A percentile compares a stretch with the other conserved stretches of the same genome.
Evolutionary conservation across 2,888 invertebrate genomes (phyloP).

Genomic region (Cataglyphis cursor): DNA sequence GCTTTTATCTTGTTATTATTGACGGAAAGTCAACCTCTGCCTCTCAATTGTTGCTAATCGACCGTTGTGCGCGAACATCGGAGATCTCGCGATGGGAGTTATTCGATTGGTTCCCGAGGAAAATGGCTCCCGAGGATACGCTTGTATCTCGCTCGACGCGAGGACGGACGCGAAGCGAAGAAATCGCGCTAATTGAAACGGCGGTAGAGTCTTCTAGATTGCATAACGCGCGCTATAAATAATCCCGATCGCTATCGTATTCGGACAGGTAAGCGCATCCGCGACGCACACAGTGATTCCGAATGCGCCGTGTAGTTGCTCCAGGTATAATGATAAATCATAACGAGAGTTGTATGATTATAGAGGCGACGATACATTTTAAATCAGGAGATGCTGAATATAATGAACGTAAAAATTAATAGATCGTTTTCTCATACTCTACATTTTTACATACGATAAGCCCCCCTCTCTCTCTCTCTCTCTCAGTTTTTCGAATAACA

Average conservation of each 20-base stretch:
- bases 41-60: slow-evolving; percentile 79
- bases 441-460: neutral
- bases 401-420: neutral
- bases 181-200: slow-evolving; percentile 46
- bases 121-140: slow-evolving; percentile 71
- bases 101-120: slow-evolving; percentile 31
- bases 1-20: slow-evolving; percentile 73
- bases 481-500: slow-evolving; percentile 4
- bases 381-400: neutral
- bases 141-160: slow-evolving; percentile 32
- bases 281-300: neutral
- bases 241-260: slow-evolving; percentile 41
- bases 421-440: neutral
- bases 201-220: neutral
- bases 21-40: slow-evolving; percentile 73
- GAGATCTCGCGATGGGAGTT: slow-evolving; percentile 68
- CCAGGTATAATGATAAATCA: slow-evolving; percentile 1
- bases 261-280: slow-evolving; percentile 4
- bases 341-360: neutral
- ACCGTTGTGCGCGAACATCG: slow-evolving; percentile 71
- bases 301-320: neutral
- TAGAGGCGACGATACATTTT: neutral
- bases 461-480: neutral
- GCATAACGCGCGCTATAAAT: slow-evolving; percentile 5
- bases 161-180: slow-evolving; percentile 35